A percentile compares a stretch with the other conserved stretches of the same genome.
Evolutionary conservation across 2,113 vertebrate species (phyloP).

Genomic region (Heteronetta atricapilla): DNA sequence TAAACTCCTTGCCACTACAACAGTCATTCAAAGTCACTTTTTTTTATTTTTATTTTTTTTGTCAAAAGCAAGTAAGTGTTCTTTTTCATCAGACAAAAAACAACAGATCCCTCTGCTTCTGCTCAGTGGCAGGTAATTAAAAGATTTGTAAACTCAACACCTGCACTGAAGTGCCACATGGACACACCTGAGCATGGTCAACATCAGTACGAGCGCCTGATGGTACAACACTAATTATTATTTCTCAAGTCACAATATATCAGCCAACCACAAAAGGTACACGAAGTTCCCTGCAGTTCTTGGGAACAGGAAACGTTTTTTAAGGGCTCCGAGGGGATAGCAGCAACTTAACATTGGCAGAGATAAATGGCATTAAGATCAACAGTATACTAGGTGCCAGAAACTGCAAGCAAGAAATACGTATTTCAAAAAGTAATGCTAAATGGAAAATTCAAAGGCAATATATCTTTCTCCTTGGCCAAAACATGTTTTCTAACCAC

Average conservation of each 20-base stretch:
- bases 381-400: not conserved
- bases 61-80: not conserved
- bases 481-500: not conserved
- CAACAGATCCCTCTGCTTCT: not conserved
- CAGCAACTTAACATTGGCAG: not conserved
- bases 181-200: not conserved
- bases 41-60: not conserved
- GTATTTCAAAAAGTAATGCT: not conserved
- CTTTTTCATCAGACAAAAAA: not conserved
- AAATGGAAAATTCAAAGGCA: not conserved
- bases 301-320: not conserved
- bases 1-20: not conserved
- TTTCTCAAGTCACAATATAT: not conserved
- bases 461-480: not conserved
- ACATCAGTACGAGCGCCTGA: not conserved
- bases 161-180: not conserved
- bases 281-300: not conserved
- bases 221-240: not conserved
- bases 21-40: not conserved
- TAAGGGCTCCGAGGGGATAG: not conserved
- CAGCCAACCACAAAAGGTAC: not conserved
- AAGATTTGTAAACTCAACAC: not conserved
- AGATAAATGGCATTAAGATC: not conserved
- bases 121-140: not conserved
- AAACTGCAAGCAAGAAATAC: rapidly evolving